Base-by-base conservation (phyloP, 23 tunicate species). In the Ascidia mentula region DNA sequence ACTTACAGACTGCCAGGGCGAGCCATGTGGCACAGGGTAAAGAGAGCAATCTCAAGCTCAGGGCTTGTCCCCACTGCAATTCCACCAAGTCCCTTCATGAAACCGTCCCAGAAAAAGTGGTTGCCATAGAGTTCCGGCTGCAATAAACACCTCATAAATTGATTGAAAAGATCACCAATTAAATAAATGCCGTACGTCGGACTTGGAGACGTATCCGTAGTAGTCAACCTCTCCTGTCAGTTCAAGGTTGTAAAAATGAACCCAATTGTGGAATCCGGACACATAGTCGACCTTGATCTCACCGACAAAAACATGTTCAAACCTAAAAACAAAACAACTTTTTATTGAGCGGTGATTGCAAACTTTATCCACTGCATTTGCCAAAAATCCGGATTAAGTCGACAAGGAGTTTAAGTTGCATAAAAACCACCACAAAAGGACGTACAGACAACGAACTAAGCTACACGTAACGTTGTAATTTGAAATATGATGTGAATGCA, bases 211-310 rank as follows among this genome's bases (percentile, higher is more conserved):
- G 65, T 93, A 83, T 30, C 94, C 98, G 40, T 59, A 90, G 69
- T 93, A 93, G 77, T 93, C 69, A 31, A 93, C 38, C 6, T 40
- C 45, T 5, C 84, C 89, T 39, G 18, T 36, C 28, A 0, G 36
- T 70, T 93, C 98, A 72, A 79, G 60, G 13, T 59, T 32, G 42
- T 93, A 93, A 84, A 93, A 81, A 31, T 88, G 77, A 35, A 93
- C 80, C 98, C 98, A 93, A 81, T 84, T 93, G 59, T 93, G 98
- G 34, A 88, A 93, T 65, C 98, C 98, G 17, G 98, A 88, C 6
- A 86, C 90, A 18, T 70, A 20, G 22, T 45, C 45, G 9, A 69
- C 74, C 77, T 84, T 84, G 46, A 93, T 84, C 71, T 93, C 98
- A 32, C 98, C 98, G 34, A 93, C 98, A 71, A 93, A 93, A 32